Evolutionary conservation across 2,888 invertebrate species (phyloP), one percentile per base, ranked within the genome.

Genomic region (Leptura quadrifasciata): DNA sequence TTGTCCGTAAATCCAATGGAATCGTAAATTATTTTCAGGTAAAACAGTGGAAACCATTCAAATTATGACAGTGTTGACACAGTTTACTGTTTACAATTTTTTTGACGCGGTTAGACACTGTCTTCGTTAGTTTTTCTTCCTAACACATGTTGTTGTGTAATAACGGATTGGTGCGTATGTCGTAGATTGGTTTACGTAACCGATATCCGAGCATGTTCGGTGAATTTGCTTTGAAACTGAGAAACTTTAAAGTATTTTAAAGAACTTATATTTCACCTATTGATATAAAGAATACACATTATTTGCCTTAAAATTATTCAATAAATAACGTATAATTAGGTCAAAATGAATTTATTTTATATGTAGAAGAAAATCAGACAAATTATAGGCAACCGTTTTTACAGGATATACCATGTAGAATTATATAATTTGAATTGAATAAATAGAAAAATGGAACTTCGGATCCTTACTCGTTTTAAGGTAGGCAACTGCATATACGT

Each of bases 1-100:
- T 69, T 52, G 35, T 10, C 39, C n/a, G 18, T 27, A 54, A 58
- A 75, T 67, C 70, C 70, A 35, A 57, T 24, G 10, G 61, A 61
- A 68, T 75, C 55, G 63, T 18, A 60, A 63, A 60, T 76, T 76
- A 76, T 76, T 76, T 78, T 72, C 57, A 61, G 17, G 64, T 67
- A 76, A 72, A 76, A 78, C 72, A 15, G 27, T 20, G 35, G 64
- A 72, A 76, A 72, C 75, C 27, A 70, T 75, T 69, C 70, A 73
- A 70, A 75, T 65, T 75, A 47, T 75, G 64, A 71, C 76, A 73
- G 55, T 75, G 68, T 71, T 79, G 79, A 79, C 79, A 76, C 74
- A 79, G 70, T 76, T 79, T 79, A 73, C 75, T 79, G 79, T 79
- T 79, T 79, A 79, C 79, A 75, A 72, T 75, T 75, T 76, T 78